These are phyloP conservation scores for Dipodomys stephensi DNA, from an alignment of 2,113 vertebrate species.

Conservation along the genomic window DNA sequence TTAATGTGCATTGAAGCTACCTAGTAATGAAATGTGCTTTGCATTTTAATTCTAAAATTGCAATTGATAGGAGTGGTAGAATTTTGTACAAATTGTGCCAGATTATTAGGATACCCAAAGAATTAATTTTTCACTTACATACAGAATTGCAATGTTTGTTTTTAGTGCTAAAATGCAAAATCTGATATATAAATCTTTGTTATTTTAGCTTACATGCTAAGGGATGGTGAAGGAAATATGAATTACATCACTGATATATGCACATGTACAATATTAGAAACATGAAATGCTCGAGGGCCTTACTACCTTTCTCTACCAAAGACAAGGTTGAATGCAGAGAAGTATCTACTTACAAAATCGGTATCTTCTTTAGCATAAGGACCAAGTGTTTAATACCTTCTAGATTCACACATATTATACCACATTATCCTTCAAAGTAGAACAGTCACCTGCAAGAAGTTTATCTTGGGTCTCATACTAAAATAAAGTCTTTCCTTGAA, in stretches of 20 bases:
- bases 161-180: conserved; percentile 8
- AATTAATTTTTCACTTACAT: background rate
- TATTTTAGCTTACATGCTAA: background rate
- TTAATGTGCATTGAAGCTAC: background rate
- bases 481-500: background rate
- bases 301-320: background rate
- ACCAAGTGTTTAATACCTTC: no score
- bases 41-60: conserved; percentile 5
- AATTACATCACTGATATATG: background rate
- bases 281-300: background rate
- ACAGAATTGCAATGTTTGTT: background rate
- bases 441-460: background rate
- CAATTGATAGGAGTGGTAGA: background rate
- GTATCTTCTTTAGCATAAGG: background rate
- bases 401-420: background rate
- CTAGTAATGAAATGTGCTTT: conserved; percentile 11
- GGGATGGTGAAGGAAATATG: background rate
- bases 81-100: conserved; percentile 45
- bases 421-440: background rate
- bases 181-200: background rate
- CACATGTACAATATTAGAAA: background rate
- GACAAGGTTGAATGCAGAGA: background rate
- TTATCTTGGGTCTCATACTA: background rate
- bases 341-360: background rate
- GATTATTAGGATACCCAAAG: background rate